phyloP scores from a whole-genome alignment of 2,113 vertebrate genomes.

The Serinus canaria region DNA sequence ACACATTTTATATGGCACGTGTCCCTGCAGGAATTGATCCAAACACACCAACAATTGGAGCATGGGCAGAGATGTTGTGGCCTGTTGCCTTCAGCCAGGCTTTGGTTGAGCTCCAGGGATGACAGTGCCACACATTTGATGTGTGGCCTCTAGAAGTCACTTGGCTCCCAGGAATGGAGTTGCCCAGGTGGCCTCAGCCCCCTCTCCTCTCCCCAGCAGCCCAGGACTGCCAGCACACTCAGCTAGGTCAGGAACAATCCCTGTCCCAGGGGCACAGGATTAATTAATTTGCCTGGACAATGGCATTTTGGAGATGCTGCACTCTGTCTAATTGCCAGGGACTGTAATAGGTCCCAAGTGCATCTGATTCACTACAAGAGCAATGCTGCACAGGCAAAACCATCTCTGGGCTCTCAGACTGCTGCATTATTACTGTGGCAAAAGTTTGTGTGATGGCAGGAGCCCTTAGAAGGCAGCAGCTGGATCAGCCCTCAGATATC shows the following conservation, averaged over 20 bases:
- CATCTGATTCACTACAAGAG: neutral
- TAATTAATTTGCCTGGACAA: neutral
- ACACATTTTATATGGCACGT: neutral
- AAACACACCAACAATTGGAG: neutral
- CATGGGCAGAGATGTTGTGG: neutral
- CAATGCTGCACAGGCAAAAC: neutral
- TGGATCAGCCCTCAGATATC: neutral
- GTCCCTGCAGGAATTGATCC: neutral
- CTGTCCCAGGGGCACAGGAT: neutral
- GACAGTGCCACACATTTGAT: neutral
- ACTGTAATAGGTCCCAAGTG: neutral
- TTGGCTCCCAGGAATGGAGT: neutral
- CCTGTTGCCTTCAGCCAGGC: neutral
- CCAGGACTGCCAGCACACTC: neutral
- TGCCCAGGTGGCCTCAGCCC: neutral
- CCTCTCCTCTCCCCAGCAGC: neutral
- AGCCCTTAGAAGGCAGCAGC: neutral
- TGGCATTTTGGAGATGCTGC: neutral
- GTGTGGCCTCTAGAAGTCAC: neutral
- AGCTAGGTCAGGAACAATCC: neutral
- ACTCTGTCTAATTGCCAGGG: neutral
- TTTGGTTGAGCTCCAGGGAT: neutral
- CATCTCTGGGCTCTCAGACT: neutral
- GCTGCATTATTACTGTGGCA: neutral
- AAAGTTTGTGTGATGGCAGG: accelerated